Conservation (phyloP, 1,140 invertebrate species). For the Drosophila leontia region DNA sequence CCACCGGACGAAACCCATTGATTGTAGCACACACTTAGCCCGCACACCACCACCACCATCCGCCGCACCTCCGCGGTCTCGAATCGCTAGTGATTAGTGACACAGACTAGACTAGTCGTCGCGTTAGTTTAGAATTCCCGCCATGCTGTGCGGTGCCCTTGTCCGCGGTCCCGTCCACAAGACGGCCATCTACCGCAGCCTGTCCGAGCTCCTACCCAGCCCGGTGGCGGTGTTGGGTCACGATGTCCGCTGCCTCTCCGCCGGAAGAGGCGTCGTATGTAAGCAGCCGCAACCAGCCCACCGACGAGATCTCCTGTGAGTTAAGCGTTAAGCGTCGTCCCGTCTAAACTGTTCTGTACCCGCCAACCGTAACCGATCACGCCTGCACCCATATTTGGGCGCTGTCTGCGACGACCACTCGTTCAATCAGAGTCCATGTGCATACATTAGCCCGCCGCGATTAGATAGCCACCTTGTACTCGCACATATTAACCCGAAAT, state of each 20-base stretch:
- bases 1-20: conserved; percentile 7
- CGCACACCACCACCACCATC: conserved; percentile 1
- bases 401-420: conserved; percentile 37
- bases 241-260: conserved; percentile 15
- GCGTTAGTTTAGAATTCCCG: conserved; percentile 39
- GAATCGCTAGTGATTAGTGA: conserved; percentile 26
- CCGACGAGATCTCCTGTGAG: conserved; percentile 65
- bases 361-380: conserved; percentile 5
- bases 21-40: conserved; percentile 29
- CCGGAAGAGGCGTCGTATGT: conserved; percentile 30
- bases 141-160: conserved; percentile 55
- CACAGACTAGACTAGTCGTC: conserved; percentile 8
- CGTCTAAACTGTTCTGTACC: conserved; percentile 16
- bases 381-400: conserved; percentile 17
- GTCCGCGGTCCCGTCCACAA: conserved; percentile 42
- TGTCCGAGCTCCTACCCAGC: conserved; percentile 36
- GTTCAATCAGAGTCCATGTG: conserved; percentile 47
- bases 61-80: conserved; percentile 1
- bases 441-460: conserved; percentile 45
- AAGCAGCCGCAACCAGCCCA: conserved; percentile 28
- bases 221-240: conserved; percentile 19
- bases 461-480: conserved; percentile 45
- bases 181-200: conserved; percentile 26
- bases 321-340: conserved; percentile 59
- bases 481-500: conserved; percentile 30